Conservation (phyloP, 2,113 vertebrate genomes). For the Lucifuga dentata region DNA sequence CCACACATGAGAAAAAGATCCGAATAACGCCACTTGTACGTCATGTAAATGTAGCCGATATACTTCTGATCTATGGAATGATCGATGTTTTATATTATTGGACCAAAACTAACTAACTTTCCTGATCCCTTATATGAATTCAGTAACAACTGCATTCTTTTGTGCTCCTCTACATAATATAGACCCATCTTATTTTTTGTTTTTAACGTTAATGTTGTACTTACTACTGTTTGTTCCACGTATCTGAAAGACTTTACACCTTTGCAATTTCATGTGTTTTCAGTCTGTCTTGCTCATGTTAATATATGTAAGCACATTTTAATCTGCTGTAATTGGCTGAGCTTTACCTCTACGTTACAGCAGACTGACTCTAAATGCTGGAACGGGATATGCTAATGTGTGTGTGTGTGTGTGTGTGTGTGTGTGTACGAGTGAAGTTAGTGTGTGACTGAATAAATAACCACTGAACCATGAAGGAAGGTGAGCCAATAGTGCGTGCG, state of each 20-base stretch:
- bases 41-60: too few species aligned
- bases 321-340: slow-evolving; percentile 48
- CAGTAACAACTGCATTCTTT: too few species aligned
- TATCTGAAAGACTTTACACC: neutral
- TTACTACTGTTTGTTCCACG: neutral
- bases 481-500: slow-evolving; percentile 47
- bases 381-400: slow-evolving; percentile 42
- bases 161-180: neutral
- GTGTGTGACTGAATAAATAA: slow-evolving; percentile 50
- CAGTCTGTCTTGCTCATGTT: slow-evolving; percentile 22
- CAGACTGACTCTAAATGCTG: slow-evolving; percentile 36
- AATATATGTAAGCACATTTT: slow-evolving; percentile 52
- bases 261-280: neutral
- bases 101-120: too few species aligned
- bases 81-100: too few species aligned
- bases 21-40: too few species aligned
- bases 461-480: slow-evolving; percentile 61
- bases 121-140: too few species aligned
- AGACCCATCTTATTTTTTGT: neutral
- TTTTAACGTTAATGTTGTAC: neutral
- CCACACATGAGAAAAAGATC: too few species aligned
- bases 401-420: slow-evolving; percentile 8
- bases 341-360: slow-evolving; percentile 38
- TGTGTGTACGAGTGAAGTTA: slow-evolving; percentile 24
- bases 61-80: too few species aligned